Base-by-base conservation (phyloP, 1,140 invertebrate genomes). In the Drosophila micromelanica region DNA sequence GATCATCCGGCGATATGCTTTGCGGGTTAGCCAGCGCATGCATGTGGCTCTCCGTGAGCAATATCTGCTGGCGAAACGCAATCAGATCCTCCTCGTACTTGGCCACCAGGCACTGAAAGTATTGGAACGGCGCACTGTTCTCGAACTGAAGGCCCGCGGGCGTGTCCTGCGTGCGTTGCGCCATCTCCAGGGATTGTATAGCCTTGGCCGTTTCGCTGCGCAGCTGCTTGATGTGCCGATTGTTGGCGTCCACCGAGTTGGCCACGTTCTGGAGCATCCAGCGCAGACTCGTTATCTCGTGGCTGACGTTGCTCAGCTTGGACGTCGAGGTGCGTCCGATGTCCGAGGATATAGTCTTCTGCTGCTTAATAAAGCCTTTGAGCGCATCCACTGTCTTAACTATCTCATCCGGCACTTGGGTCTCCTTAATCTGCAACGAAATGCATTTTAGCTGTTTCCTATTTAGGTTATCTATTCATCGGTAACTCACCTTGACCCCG, bases 301-400 rank as follows among this genome's bases (percentile, higher is more conserved):
- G 78, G 9, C 69, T 69, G 0, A 92, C 91, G 67, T 86, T 92
- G 17, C 60, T 78, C 2, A 92, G 63, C 54, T 92, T 92, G 2
- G 86, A 86, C 0, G 84, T 86, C 13, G 91, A 91, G 4, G 91
- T 87, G 52, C 96, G 93, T 59, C 96, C 95, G 55, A 98, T 95
- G 76, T 97, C 96, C 1, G 97, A 97, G 73, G 96, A 95, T 7
- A 96, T 93, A 0, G 93, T 93, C 92, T 98, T 98, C 90, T 97
- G 96, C 56, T 95, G 94, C 93, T 97, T 97, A 0, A 97, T 95
- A 93, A 96, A 95, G 59, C 95, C 95, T 80, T 97, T 98, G 72
- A 94, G 94, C 23, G 93, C 87, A 64, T 94, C 94, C 49, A 94
- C 93, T 0, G 93, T 93, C 17, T 93, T 92, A 3, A 91, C 90